phyloP scores from a whole-genome alignment of 1,140 invertebrate genomes.

The Pollicipes pollicipes region DNA sequence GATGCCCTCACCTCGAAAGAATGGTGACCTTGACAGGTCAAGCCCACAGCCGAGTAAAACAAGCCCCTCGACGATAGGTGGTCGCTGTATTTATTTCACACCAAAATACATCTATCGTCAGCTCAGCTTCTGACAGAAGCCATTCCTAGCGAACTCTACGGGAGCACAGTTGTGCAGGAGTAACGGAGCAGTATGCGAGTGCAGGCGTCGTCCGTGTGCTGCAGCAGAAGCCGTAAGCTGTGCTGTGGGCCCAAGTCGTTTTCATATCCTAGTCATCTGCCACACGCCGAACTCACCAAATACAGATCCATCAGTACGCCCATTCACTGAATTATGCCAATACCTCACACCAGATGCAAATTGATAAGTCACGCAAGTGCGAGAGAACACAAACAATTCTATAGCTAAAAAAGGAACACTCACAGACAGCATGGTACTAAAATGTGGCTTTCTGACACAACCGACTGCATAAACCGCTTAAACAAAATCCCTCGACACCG shows the following conservation, averaged over 20 bases:
- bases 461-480: neutral
- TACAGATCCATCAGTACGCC: neutral
- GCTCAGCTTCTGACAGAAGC: too few relatives aligned
- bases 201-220: too few relatives aligned
- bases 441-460: neutral
- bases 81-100: neutral
- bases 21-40: too few relatives aligned
- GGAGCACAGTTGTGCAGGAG: neutral
- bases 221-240: neutral
- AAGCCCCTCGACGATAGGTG: neutral
- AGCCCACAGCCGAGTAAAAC: too few relatives aligned
- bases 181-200: too few relatives aligned
- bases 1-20: too few relatives aligned
- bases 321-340: neutral
- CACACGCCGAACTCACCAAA: neutral
- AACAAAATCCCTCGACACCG: neutral
- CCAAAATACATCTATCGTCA: neutral
- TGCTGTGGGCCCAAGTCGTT: too few relatives aligned
- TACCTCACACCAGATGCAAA: neutral
- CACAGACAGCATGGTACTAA: too few relatives aligned
- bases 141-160: neutral
- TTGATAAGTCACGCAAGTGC: neutral
- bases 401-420: neutral
- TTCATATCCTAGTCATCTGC: neutral
- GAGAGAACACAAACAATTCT: neutral